Evolutionary conservation across 1,140 invertebrate species (phyloP), one percentile per base, ranked within the genome.

Genomic region (Atopsyche davidsoni): DNA sequence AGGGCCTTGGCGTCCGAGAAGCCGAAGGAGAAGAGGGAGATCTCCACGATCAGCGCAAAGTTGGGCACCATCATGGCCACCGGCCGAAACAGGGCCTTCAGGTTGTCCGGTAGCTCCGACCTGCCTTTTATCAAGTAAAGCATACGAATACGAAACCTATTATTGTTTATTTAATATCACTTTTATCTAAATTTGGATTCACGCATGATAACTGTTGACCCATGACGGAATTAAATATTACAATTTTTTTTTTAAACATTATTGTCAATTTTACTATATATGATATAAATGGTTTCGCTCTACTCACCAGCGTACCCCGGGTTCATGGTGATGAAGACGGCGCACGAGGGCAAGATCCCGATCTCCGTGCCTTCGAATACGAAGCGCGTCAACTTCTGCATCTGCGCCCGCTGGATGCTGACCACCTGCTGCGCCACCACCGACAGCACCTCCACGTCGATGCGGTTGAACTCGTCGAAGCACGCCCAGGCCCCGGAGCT

Each of bases 61-160:
- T 96, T 89, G 0, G 92, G 92, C 10, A 94, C 89, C 90, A 95
- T 94, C 92, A 96, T 96, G 1, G 92, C 87, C 3, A 96, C 89
- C 1, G 90, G 90, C 24, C 92, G 79, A 65, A 96, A 96, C 2
- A 96, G 69, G 0, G 90, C 87, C 65, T 94, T 94, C 4, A 94
- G 67, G 66, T 95, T 96, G 60, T 95, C 91, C 0, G 92, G 92
- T 25, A 95, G 64, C 61, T 91, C 87, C 0, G 86, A 83, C 41
- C 88, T 75, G 19, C 89, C 70, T 72, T n/a, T n/a, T n/a, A n/a
- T n/a, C n/a, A n/a, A n/a, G n/a, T n/a, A 51, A n/a, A n/a, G n/a
- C n/a, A n/a, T n/a, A n/a, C n/a, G n/a, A n/a, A n/a, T n/a, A n/a
- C n/a, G n/a, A n/a, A n/a, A n/a, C n/a, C n/a, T n/a, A n/a, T n/a